These are phyloP conservation scores for Argyresthia albistria DNA, from an alignment of 2,888 invertebrate genomes.

Conservation along the genomic window DNA sequence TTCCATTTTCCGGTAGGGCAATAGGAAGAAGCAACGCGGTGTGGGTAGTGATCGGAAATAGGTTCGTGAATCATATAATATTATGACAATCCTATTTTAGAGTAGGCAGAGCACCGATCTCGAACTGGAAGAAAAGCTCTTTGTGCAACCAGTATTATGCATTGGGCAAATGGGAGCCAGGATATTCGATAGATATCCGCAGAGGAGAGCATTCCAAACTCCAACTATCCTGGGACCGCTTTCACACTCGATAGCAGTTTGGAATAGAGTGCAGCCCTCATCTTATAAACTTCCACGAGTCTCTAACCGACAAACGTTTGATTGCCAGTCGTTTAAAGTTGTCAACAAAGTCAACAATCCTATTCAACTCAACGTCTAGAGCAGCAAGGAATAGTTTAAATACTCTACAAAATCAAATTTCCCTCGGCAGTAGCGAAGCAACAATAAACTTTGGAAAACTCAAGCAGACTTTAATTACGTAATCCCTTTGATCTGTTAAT, in stretches of 20 bases:
- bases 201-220: constrained; percentile 13
- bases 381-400: too few relatives aligned
- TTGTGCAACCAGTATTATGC: neutral
- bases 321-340: constrained; percentile 41
- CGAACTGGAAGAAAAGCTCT: neutral
- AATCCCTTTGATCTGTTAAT: constrained; percentile 4
- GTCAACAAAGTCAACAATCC: constrained; percentile 7
- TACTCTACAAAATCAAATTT: too few relatives aligned
- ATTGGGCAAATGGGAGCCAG: neutral
- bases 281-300: constrained; percentile 31
- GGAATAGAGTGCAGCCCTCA: constrained; percentile 23
- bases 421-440: too few relatives aligned
- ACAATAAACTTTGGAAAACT: too few relatives aligned
- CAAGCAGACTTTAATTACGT: neutral
- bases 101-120: neutral
- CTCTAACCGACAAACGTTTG: constrained; percentile 47
- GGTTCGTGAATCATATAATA: neutral
- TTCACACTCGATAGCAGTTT: constrained; percentile 37
- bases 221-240: constrained; percentile 13
- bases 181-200: neutral
- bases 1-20: too few relatives aligned
- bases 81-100: neutral
- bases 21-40: too few relatives aligned
- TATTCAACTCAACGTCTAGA: too few relatives aligned
- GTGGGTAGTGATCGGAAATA: neutral